Evolutionary conservation across 2,888 invertebrate genomes (phyloP), one percentile per base, ranked within the genome.

Genomic region (Timema podura): DNA sequence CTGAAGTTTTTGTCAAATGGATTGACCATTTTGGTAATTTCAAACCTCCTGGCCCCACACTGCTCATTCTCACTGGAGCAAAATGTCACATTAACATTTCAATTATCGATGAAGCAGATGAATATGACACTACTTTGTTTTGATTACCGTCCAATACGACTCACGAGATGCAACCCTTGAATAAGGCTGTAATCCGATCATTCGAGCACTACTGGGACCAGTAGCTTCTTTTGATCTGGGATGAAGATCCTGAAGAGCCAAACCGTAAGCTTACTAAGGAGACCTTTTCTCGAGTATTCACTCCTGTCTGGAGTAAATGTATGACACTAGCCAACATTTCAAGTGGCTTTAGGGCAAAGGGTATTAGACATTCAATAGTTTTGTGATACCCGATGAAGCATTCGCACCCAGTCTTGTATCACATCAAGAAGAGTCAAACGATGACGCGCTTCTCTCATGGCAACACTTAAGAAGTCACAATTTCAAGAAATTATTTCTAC

Each of bases 241-340:
- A 57, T 9, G 57, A 57, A 57, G 57, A 57, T 57, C 57, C 57
- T 57, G 57, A n/a, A n/a, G 15, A 57, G 57, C 5, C 57, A 8
- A 57, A 57, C 30, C n/a, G n/a, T 9, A 57, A 57, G 2, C 8
- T n/a, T 57, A 57, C 57, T 57, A n/a, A n/a, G 15, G 8, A 57
- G 15, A 57, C 9, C 5, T 13, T 57, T n/a, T n/a, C 57, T 57
- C 13, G 0, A 57, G n/a, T 57, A 8, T 57, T 57, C 57, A 5
- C 57, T 57, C 13, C 57, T 57, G 15, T 57, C 13, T 57, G 57
- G 57, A n/a, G 57, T 57, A 57, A 57, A 57, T 57, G 57, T 57
- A 13, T 57, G n/a, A n/a, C 57, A 57, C 30, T 57, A 57, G n/a
- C 57, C 9, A 57, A 57, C 57, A 54, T 54, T 10, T 8, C n/a